phyloP scores from a whole-genome alignment of 2,113 vertebrate genomes.

The Dermatemys mawii region DNA sequence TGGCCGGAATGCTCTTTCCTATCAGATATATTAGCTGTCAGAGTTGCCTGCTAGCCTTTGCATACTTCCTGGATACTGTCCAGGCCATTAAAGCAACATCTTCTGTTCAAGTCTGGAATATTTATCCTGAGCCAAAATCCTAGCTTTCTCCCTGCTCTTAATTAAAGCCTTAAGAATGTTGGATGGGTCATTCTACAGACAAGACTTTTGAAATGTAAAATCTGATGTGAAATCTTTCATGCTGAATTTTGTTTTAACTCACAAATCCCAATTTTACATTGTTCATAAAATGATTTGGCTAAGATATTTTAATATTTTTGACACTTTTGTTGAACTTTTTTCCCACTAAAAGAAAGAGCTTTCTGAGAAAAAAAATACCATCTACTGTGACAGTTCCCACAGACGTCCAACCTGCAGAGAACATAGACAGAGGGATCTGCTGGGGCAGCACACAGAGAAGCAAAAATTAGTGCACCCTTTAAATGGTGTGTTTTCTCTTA shows the following conservation, averaged over 20 bases:
- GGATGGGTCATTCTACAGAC: constrained; percentile 67
- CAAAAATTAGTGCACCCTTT: neutral
- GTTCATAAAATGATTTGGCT: constrained; percentile 65
- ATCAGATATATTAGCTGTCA: constrained; percentile 82
- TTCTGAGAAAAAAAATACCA: neutral
- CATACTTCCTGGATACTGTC: constrained; percentile 79
- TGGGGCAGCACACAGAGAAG: neutral
- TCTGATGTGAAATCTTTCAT: constrained; percentile 57
- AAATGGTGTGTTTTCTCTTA: neutral
- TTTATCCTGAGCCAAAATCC: constrained; percentile 78
- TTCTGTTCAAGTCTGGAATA: constrained; percentile 75
- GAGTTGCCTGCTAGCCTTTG: constrained; percentile 80
- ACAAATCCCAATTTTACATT: constrained; percentile 64
- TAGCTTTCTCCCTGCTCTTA: constrained; percentile 72
- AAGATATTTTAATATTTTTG: constrained; percentile 47
- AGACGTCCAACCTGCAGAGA: neutral
- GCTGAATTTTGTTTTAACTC: constrained; percentile 68
- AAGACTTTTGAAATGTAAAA: constrained; percentile 44
- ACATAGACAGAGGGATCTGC: neutral
- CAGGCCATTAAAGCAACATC: constrained; percentile 84
- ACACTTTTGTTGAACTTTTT: constrained; percentile 58
- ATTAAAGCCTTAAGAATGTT: constrained; percentile 76
- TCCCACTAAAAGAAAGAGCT: constrained; percentile 12
- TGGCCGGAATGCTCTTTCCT: constrained; percentile 83
- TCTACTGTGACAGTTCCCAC: neutral